Base-by-base conservation (phyloP, 92 coral and sea anemone species). In the Epizoanthus ramosus region DNA sequence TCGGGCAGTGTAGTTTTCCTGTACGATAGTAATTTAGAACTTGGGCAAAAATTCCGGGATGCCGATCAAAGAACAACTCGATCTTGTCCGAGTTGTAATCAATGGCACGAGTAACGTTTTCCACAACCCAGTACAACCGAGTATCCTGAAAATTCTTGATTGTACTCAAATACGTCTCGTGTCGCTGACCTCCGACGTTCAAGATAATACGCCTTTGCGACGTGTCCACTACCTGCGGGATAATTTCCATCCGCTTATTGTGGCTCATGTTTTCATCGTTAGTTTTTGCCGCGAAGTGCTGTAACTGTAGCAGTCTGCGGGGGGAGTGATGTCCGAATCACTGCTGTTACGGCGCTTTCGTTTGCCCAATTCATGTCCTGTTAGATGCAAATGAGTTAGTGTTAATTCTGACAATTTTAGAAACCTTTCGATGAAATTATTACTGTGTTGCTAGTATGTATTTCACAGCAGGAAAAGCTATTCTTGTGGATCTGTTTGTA, bases 51-150 rank as follows among this genome's bases (percentile, higher is more conserved):
- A 95, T 94, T 13, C 85, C 91, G 52, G 98, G 98, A 74, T 95
- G 98, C 6, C 98, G 90, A 75, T 95, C 98, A 66, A 95, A 95
- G 68, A 95, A 95, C 43, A 95, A 75, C 92, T 95, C 98, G 74
- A 94, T 90, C 73, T 84, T 95, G 58, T 95, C 98, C 72, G 95
- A 94, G 70, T 93, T 94, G 59, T 95, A 91, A 84, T 95, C 98
- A 83, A 94, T 90, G n/a, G 95, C 93, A 56, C 87, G 91, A 28
- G 97, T 90, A 59, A 91, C 98, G 69, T 94, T 93, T 84, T 95
- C 98, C 37, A 95, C 97, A 19, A 95, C 97, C 95, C 97, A 95
- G 47, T 86, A 95, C 3, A 95, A 84, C 58, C 98, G 82, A 8
- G 98, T 93, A 73, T 95, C 98, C 3, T 94, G 98, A 25, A 88